phyloP scores from a whole-genome alignment of 2,113 vertebrate species.

The Lepisosteus osseus region DNA sequence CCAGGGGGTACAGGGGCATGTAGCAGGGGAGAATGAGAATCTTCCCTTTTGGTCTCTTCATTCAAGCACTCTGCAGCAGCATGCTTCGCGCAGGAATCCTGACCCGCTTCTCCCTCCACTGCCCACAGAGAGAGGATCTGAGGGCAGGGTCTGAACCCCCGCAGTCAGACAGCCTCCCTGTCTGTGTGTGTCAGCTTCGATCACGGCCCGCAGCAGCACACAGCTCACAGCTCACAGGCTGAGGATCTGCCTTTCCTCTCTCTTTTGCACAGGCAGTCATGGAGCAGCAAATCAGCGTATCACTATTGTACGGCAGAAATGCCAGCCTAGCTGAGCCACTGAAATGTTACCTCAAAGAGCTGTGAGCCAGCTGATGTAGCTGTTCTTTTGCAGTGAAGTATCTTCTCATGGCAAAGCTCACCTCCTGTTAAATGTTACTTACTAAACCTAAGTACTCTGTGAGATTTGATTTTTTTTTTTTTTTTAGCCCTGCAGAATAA shows the following conservation, averaged over 20 bases:
- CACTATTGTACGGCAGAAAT: neutral
- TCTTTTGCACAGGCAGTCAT: neutral
- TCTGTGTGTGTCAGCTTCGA: neutral
- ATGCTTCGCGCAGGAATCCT: too few relatives aligned
- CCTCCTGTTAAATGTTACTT: too few relatives aligned
- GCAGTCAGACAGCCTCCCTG: neutral
- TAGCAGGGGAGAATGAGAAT: neutral
- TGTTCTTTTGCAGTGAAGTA: too few relatives aligned
- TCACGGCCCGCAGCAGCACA: neutral
- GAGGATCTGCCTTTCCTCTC: neutral
- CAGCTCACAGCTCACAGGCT: neutral
- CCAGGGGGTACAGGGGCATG: too few relatives aligned
- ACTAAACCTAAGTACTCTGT: too few relatives aligned
- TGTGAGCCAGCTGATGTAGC: too few relatives aligned
- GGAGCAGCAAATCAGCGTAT: neutral
- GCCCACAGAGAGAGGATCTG: neutral
- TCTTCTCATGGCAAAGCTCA: too few relatives aligned
- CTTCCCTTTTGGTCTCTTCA: neutral
- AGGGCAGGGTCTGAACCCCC: neutral
- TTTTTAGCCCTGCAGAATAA: too few relatives aligned
- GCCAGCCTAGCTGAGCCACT: neutral
- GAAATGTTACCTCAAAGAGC: neutral
- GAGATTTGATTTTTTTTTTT: too few relatives aligned
- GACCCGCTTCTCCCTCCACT: too few relatives aligned
- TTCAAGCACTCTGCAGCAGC: neutral